These are phyloP conservation scores for Chamaetylas fuelleborni DNA, from an alignment of 2,113 vertebrate species.

Conservation along the genomic window DNA sequence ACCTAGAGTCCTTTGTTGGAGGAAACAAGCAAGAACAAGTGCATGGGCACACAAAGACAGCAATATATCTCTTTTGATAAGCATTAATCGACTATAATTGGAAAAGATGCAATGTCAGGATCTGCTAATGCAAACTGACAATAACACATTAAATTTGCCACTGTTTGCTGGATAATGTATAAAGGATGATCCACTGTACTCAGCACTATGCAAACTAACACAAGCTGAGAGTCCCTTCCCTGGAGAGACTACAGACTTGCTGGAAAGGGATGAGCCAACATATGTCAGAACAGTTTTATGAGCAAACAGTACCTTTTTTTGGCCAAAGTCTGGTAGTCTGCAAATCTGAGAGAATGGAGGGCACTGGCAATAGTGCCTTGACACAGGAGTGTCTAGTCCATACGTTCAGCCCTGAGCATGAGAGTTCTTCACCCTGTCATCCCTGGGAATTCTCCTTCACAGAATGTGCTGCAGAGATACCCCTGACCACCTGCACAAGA, in stretches of 20 bases:
- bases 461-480: neutral
- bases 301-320: neutral
- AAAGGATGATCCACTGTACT: neutral
- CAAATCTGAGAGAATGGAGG: neutral
- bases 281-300: neutral
- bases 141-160: neutral
- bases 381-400: neutral
- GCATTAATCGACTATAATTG: neutral
- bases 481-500: neutral
- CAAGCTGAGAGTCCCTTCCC: neutral
- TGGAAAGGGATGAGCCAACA: neutral
- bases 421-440: neutral
- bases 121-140: neutral
- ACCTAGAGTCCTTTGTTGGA: neutral
- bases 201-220: neutral
- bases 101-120: neutral
- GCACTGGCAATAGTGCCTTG: neutral
- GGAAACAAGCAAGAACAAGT: neutral
- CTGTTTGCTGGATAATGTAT: neutral
- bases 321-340: neutral
- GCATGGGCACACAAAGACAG: neutral
- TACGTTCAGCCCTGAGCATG: neutral
- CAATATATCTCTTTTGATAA: neutral
- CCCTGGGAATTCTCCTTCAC: neutral
- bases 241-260: neutral